Evolutionary conservation across 2,797 vertebrate genomes (phyloP), one percentile per base, ranked within the genome.

Genomic region (Mallotus villosus): DNA sequence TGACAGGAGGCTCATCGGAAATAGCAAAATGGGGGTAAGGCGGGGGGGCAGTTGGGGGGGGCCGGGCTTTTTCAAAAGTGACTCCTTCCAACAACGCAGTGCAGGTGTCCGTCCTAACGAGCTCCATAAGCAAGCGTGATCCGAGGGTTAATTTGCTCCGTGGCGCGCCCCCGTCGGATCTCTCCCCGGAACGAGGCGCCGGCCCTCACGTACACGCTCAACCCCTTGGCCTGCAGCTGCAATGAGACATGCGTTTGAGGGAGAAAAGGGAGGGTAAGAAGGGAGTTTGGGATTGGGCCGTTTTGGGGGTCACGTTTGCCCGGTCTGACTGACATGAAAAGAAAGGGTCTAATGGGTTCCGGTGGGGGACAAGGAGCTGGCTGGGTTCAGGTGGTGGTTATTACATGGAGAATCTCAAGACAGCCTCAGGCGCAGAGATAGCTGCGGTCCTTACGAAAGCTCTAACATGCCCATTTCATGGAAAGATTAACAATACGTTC

Each of bases 61-160:
- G 49, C 53, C 51, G 25, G 53, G 51, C 49, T 65, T 74, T 66
- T 61, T 78, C n/a, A 76, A 81, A 84, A 27, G 37, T 75, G 65
- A 79, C 78, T 82, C 66, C 69, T 68, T 77, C 74, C 67, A 58
- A 62, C 74, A 29, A 63, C 41, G 57, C 74, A 67, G 59, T 67
- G 81, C 85, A 84, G 85, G 84, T 80, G 81, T 84, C 77, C 51
- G 64, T 67, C 77, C 84, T 87, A 90, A 91, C 84, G 85, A 90
- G 84, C 84, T 85, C 78, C 59, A 55, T 71, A 82, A 89, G 84
- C 71, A 74, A 29, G 77, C 78, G 73, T 59, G 68, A 77, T 76
- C 68, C 8, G 68, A 89, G 88, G 88, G 86, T 87, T 90, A 89
- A 90, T 92, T 86, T 83, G 72, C 80, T 85, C 79, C 85, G 80